Base-by-base conservation (phyloP, 2,113 vertebrate genomes). In the Crotophaga sulcirostris region DNA sequence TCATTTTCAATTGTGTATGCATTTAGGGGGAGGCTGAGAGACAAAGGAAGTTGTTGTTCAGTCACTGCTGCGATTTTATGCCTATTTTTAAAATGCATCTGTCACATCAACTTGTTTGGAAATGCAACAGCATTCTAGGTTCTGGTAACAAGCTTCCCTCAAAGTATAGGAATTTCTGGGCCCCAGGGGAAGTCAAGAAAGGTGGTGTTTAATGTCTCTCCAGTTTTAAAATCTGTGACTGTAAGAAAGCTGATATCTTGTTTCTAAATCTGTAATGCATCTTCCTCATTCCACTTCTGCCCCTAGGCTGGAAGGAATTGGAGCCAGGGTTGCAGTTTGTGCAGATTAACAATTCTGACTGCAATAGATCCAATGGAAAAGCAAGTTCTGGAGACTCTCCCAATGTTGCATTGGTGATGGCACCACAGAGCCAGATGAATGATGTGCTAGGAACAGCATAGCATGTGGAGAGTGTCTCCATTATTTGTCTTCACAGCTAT, bases 1-100 rank as follows among this genome's bases (percentile, higher is more conserved):
- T 77, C 76, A 84, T 96, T 95, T 96, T 90, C 80, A 92, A 55
- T 87, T 87, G 60, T 78, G 70, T 51, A 91, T 89, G 77, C 24
- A 10, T 84, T 78, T 68, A 16, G 24, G 72, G 47, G 69, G 44
- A 93, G 73, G 64, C 2, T 78, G 68, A 89, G 73, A 70, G 80
- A 79, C 3, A 10, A 67, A 79, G 47, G 31, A 73, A 59, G 69
- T 25, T 78, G 34, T 67, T 95, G 55, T 77, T 92, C 63, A 13
- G 44, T n/a, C 14, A 1, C 77, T 81, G 66, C 56, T 55, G 52
- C 66, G 84, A 34, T 89, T 75, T 87, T 78, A 16, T 52, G 62
- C 23, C 45, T 56, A 4, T 93, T 91, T 75, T 69, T 44, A n/a
- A 55, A 69, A 59, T 3, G 24, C 12, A 9, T 64, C 78, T 55